Percentiles rank a stretch among this genome's conserved stretches.
Conservation (phyloP, 2,888 invertebrate species). For the Cistogaster globosa region DNA sequence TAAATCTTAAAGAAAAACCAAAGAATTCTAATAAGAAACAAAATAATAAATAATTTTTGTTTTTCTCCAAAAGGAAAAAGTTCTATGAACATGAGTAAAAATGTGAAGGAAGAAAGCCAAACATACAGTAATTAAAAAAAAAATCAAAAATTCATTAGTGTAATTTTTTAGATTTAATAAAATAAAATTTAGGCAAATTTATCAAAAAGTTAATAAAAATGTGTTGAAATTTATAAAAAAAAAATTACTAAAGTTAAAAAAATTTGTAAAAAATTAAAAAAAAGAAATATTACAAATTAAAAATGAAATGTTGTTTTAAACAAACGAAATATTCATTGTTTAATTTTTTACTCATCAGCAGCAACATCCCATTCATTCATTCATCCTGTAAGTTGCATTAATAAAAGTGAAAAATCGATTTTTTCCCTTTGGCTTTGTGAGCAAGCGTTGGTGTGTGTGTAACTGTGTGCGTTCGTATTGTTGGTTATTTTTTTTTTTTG, state of each 20-base stretch:
- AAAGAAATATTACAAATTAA: background rate
- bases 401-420: slow-evolving; percentile 70
- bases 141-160: too few relatives aligned
- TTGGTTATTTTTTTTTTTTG: background rate
- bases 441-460: slow-evolving; percentile 7
- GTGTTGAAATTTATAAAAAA: too few relatives aligned
- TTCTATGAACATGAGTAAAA: background rate
- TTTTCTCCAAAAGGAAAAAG: background rate
- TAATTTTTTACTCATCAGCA: slow-evolving; percentile 3
- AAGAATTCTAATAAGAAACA: slow-evolving; percentile 23
- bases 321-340: slow-evolving; percentile 2
- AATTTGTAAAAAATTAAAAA: too few relatives aligned
- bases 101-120: background rate
- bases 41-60: background rate
- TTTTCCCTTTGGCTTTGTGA: slow-evolving; percentile 46
- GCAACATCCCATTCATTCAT: slow-evolving; percentile 2
- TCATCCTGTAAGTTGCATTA: slow-evolving; percentile 45
- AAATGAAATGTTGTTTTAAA: background rate
- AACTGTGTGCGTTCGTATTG: background rate
- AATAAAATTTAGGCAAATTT: too few relatives aligned
- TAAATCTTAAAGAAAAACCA: slow-evolving; percentile 19
- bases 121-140: background rate
- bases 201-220: too few relatives aligned
- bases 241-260: too few relatives aligned
- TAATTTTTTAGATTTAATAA: too few relatives aligned